Conservation (phyloP, 2,113 vertebrate genomes). For the Typhlomys cinereus region DNA sequence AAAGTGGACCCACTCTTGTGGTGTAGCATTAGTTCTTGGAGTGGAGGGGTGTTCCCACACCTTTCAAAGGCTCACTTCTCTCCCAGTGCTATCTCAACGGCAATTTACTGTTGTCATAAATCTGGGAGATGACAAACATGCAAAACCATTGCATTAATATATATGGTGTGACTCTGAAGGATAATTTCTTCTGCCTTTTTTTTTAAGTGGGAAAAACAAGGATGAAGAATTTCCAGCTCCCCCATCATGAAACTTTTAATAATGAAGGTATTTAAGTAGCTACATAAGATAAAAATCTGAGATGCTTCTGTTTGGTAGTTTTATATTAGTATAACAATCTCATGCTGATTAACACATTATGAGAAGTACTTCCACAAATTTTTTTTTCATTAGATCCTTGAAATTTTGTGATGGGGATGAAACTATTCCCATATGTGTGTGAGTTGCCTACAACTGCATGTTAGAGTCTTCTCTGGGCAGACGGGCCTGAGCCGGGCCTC, state of each 20-base stretch:
- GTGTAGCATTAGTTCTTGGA: not conserved
- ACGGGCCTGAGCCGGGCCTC: too few species aligned
- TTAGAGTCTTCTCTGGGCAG: not conserved
- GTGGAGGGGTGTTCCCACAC: not conserved
- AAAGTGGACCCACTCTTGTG: not conserved
- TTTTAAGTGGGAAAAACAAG: slow-evolving; percentile 81
- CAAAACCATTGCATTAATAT: not conserved
- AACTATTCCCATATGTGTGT: not conserved
- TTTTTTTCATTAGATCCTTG: not conserved
- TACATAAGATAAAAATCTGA: not conserved
- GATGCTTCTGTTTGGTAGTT: not conserved
- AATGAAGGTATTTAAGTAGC: slow-evolving; percentile 85
- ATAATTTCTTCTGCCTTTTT: slow-evolving; percentile 64
- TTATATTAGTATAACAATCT: not conserved
- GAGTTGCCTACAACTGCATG: not conserved
- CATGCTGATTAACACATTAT: not conserved
- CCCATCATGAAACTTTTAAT: slow-evolving; percentile 77
- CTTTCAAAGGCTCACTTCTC: not conserved
- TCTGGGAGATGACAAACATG: not conserved
- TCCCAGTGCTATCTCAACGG: not conserved
- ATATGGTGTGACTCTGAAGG: slow-evolving; percentile 24
- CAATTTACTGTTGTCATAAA: not conserved
- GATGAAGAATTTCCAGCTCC: slow-evolving; percentile 77
- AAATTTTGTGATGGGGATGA: not conserved
- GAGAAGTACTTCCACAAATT: not conserved